These are phyloP conservation scores for Cyprinella venusta DNA, from an alignment of 2,797 vertebrate genomes.

Conservation along the genomic window DNA sequence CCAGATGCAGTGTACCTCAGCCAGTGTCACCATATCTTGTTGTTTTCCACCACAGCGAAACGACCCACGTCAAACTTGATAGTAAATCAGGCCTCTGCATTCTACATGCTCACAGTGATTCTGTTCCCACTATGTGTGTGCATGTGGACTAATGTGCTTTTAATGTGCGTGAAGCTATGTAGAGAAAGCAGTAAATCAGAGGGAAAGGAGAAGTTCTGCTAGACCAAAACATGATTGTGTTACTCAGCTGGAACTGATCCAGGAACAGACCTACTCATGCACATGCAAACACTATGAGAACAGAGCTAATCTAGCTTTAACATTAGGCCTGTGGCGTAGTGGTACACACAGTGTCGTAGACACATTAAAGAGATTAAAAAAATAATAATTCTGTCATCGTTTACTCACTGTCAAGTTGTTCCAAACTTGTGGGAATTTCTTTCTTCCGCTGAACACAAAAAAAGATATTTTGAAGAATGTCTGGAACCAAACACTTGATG, in stretches of 20 bases:
- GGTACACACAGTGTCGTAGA: not conserved
- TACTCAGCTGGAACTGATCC: not conserved
- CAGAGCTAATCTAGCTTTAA: not conserved
- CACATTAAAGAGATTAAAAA: no score
- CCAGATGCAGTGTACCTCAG: not conserved
- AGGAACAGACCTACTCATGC: not conserved
- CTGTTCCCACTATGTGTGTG: not conserved
- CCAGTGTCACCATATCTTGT: not conserved
- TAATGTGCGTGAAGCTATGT: not conserved
- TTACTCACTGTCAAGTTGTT: not conserved
- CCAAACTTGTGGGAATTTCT: not conserved
- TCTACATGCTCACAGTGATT: not conserved
- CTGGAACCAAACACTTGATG: not conserved
- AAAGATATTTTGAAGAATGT: not conserved
- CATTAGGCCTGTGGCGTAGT: not conserved
- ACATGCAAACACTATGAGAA: not conserved
- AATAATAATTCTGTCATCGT: not conserved
- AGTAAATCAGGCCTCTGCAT: conserved; percentile 6
- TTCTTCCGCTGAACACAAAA: not conserved
- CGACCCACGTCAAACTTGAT: not conserved
- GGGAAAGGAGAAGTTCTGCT: not conserved
- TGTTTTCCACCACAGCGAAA: conserved; percentile 1
- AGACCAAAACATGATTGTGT: conserved; percentile 18
- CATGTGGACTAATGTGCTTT: conserved; percentile 22
- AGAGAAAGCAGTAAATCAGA: not conserved